Base-by-base conservation (phyloP, 2,888 invertebrate species). In the Apotomis capreana region DNA sequence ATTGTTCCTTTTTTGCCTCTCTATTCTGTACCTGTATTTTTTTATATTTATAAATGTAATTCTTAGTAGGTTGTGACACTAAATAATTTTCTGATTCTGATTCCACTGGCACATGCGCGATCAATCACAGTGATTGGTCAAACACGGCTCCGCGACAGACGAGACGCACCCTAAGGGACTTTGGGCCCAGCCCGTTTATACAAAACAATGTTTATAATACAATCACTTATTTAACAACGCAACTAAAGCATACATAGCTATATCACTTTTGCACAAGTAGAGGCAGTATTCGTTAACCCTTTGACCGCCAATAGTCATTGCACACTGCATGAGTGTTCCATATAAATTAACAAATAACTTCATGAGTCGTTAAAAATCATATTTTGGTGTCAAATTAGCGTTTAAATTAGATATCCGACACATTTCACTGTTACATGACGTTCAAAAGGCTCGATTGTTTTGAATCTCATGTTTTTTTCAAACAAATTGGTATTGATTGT, bases 191-290 rank as follows among this genome's bases (percentile, higher is more conserved):
- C 72, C 72, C 68, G 58, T 46, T 40, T 40, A 36, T 65, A 37
- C 15, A 52, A 58, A 57, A 61, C 55, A 70, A 44, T 58, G n/a
- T 62, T 58, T 52, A 70, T 54, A 26, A 65, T 55, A 67, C 55
- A 37, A 57, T 40, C 55, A 55, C 59, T 61, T 57, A 40, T 55
- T 8, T 49, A 49, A 8, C 49, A 49, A 61, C 57, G 61, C 61
- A 67, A 71, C 71, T 61, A 67, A 71, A 71, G 36, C 51, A 49
- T 40, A 69, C 40, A 55, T n/a, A 67, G 67, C 71, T 71, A 67
- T 67, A 70, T 71, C 70, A 71, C 70, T 46, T 59, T 65, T 71
- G 60, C 44, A 59, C 37, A 52, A 55, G 52, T n/a, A 44, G 54
- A 52, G 55, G 55, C 69, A 69, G 55, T 13, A 46, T 6, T 44